Evolutionary conservation across 2,797 vertebrate genomes (phyloP).

Genomic region (Champsocephalus esox): DNA sequence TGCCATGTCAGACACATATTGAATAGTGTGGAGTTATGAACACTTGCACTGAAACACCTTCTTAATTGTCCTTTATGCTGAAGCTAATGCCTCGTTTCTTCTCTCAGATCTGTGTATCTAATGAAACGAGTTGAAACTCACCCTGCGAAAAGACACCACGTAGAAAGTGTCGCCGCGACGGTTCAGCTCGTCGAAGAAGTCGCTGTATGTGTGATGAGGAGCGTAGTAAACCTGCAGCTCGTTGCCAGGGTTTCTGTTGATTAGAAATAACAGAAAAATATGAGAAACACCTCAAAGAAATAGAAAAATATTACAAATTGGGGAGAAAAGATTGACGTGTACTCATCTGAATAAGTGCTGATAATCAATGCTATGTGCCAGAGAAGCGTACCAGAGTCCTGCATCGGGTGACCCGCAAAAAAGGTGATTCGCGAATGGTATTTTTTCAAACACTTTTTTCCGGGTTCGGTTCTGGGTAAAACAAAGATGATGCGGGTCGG

Average conservation of each 20-base stretch:
- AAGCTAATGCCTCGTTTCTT: background rate
- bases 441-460: too few relatives aligned
- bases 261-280: background rate
- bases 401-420: too few relatives aligned
- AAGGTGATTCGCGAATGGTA: too few relatives aligned
- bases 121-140: slow-evolving; percentile 74
- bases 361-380: background rate
- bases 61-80: background rate
- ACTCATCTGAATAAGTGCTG: background rate
- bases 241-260: slow-evolving; percentile 86
- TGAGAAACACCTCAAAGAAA: background rate
- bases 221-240: slow-evolving; percentile 96
- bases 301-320: background rate
- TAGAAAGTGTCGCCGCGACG: slow-evolving; percentile 96
- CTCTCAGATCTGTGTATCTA: background rate
- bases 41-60: background rate
- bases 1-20: background rate
- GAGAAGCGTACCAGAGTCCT: background rate
- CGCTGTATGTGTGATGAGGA: slow-evolving; percentile 89
- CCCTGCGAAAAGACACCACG: slow-evolving; percentile 96
- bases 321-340: background rate
- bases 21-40: slow-evolving; percentile 22
- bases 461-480: too few relatives aligned
- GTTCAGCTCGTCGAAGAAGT: slow-evolving; percentile 93
- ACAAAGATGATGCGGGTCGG: too few relatives aligned